Evolutionary conservation across 2,113 vertebrate genomes (phyloP).

Genomic region (Empidonax alnorum): DNA sequence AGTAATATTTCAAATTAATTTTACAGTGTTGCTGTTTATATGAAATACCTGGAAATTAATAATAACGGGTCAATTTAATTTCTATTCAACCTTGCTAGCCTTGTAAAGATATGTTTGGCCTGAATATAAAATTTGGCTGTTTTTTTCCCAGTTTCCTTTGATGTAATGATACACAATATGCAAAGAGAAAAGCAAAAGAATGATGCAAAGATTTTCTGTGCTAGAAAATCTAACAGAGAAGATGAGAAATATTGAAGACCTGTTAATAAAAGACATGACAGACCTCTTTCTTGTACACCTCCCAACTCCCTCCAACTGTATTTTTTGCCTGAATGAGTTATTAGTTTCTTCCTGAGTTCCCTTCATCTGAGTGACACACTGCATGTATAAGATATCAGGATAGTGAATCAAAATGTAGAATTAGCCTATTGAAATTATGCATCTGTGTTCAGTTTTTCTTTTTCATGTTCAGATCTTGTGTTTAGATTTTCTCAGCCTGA

Average conservation of each 20-base stretch:
- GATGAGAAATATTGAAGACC: not conserved
- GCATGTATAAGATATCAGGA: not conserved
- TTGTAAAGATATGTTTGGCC: not conserved
- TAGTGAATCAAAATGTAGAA: not conserved
- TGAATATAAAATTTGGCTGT: not conserved
- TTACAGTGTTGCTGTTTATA: not conserved
- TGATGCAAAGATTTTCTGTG: not conserved
- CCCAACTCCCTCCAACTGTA: not conserved
- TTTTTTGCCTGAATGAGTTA: conserved; percentile 43
- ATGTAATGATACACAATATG: not conserved
- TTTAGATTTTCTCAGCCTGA: not conserved
- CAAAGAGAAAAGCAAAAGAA: not conserved
- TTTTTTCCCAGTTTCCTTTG: not conserved
- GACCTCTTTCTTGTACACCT: not conserved
- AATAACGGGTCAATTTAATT: not conserved
- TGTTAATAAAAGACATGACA: conserved; percentile 11
- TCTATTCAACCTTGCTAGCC: not conserved
- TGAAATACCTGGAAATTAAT: not conserved
- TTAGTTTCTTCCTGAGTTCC: not conserved
- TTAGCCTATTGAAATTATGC: not conserved
- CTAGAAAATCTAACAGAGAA: not conserved
- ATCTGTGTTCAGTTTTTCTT: not conserved
- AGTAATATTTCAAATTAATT: not conserved
- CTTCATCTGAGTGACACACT: conserved; percentile 1
- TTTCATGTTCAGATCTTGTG: not conserved